Evolutionary conservation across 2,888 invertebrate genomes (phyloP), one percentile per base, ranked within the genome.

Genomic region (Carterocephalus palaemon): DNA sequence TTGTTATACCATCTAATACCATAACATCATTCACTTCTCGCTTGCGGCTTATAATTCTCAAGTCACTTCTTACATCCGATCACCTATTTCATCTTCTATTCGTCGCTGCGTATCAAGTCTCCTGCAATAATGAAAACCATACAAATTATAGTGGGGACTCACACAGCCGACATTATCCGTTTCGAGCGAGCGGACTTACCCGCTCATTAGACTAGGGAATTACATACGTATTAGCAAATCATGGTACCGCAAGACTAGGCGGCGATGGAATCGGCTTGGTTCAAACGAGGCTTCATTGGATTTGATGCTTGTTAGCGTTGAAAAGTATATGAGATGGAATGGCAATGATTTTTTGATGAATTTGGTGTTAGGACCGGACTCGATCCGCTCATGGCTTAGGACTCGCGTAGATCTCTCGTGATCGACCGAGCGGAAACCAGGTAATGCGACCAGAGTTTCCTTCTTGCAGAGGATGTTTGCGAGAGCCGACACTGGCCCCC

Each of bases 211-310:
- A 49, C 47, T 50, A 52, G 50, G 49, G 56, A 56, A 56, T 58
- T 56, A 53, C 56, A 37, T 33, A 48, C 40, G 62, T 62, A 75
- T 73, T 72, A 72, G 67, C 64, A 54, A 66, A 70, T 67, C 66
- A 61, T 59, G 61, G 63, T 71, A 71, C 70, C 66, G 71, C 60
- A 66, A 63, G 54, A 12, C 19, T 24, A 57, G 48, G 53, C 40
- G 50, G 57, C 58, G 62, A 58, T 56, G 60, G 60, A 61, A 61
- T 54, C 52, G 47, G 52, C 40, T 46, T 46, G 32, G 37, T 41
- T 26, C 10, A 15, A 40, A 31, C 20, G 46, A 49, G 46, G 37
- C 34, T 24, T 49, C 32, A 42, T 43, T 32, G 12, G 32, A 33
- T 41, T 32, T 6, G 20, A 19, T 9, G 29, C 20, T 39, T 20